Base-by-base conservation (phyloP, 1,140 invertebrate genomes). In the Nephotettix cincticeps region DNA sequence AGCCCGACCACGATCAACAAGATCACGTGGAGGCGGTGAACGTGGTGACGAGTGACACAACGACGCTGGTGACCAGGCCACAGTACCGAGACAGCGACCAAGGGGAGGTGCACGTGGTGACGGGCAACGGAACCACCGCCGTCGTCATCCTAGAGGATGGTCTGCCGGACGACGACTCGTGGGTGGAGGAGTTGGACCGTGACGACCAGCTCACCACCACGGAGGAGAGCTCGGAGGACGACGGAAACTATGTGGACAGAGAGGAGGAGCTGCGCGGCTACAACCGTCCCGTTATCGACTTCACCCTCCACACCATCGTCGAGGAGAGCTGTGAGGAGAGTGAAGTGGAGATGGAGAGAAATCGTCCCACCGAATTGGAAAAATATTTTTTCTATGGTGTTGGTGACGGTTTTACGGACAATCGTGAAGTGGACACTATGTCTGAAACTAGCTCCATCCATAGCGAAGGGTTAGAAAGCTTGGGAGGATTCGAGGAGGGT, bases 301-400 rank as follows among this genome's bases (percentile, higher is more conserved):
- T 96, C 74, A 95, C 93, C 0, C 81, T 97, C 63, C 94, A 96
- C 75, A 97, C 95, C 0, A 97, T 97, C 74, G 89, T 95, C 0
- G 95, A 97, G 82, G 95, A 97, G 80, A 95, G 93, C 71, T 96
- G 94, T 78, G 94, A 96, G 80, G 94, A 97, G 79, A 95, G 89
- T 79, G 92, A 92, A 80, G 88, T 89, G 54, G 91, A 91, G 77
- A 84, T 80, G 69, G 76, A 76, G 0, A 68, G 78, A 0, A 82
- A 81, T n/a, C 84, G 77, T 32, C 82, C 81, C 0, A 94, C 93
- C 0, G 92, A 95, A 76, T 78, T 97, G 68, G 94, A 96, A 79
- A 95, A 95, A 79, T 96, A 97, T 79, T 97, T 95, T 82, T 94
- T 93, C 79, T 95, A 91, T 75, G 91, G 89, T 0, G 83, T 95